These are phyloP conservation scores for Columba livia DNA, from an alignment of 2,113 vertebrate genomes.

Conservation along the genomic window DNA sequence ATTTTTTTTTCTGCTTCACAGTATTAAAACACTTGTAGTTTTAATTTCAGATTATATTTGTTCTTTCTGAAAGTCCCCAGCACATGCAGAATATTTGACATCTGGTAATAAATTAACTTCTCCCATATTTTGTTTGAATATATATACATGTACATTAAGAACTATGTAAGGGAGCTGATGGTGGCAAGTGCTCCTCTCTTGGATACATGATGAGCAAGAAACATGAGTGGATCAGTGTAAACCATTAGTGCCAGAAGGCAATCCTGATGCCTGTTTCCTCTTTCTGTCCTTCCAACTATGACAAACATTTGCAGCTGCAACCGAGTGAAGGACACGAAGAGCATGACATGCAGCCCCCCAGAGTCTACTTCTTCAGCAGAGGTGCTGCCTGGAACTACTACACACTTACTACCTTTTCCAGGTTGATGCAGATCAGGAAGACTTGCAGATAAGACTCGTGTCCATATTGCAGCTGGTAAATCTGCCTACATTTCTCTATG, in stretches of 20 bases:
- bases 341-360: neutral
- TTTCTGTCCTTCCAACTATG: rapidly evolving
- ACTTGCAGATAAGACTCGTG: neutral
- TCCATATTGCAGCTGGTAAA: neutral
- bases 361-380: neutral
- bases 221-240: rapidly evolving
- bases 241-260: rapidly evolving
- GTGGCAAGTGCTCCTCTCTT: rapidly evolving
- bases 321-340: neutral
- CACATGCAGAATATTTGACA: neutral
- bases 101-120: neutral
- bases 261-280: neutral
- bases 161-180: rapidly evolving
- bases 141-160: rapidly evolving
- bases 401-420: rapidly evolving
- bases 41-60: neutral
- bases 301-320: neutral
- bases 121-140: neutral
- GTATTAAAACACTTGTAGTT: neutral
- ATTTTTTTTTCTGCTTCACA: neutral
- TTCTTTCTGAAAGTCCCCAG: neutral
- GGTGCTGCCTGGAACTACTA: neutral
- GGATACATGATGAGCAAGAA: rapidly evolving
- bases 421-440: neutral
- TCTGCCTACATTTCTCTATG: neutral